These are phyloP conservation scores for Aethina tumida DNA, from an alignment of 1,140 invertebrate species.

Conservation along the genomic window DNA sequence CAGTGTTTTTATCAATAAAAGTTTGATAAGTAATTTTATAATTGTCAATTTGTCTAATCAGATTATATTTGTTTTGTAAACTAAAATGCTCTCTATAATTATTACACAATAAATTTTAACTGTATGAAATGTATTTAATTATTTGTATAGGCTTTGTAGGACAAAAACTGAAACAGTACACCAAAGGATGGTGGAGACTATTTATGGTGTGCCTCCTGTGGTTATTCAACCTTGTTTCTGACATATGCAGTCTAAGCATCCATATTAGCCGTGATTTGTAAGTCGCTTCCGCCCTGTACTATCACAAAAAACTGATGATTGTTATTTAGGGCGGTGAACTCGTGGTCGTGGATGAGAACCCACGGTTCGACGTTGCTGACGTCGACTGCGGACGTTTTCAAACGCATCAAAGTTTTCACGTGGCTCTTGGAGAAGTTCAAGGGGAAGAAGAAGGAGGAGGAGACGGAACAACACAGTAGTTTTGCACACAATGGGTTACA, in stretches of 20 bases:
- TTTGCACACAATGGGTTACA: slow-evolving; percentile 50
- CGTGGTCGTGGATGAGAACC: slow-evolving; percentile 24
- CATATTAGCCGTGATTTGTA: slow-evolving; percentile 66
- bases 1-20: too few relatives aligned
- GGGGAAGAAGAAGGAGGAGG: slow-evolving; percentile 19
- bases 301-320: too few relatives aligned
- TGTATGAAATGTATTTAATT: slow-evolving; percentile 4
- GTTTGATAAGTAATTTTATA: too few relatives aligned
- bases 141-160: slow-evolving; percentile 25
- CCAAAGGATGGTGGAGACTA: slow-evolving; percentile 57
- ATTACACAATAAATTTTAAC: slow-evolving; percentile 1
- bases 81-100: neutral
- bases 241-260: slow-evolving; percentile 64
- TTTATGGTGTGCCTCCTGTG: slow-evolving; percentile 57
- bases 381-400: slow-evolving; percentile 23
- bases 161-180: slow-evolving; percentile 44
- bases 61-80: slow-evolving; percentile 2
- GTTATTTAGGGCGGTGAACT: slow-evolving; percentile 21
- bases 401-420: slow-evolving; percentile 26
- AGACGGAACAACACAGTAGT: slow-evolving; percentile 15
- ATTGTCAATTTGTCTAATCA: too few relatives aligned
- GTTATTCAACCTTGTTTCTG: slow-evolving; percentile 66
- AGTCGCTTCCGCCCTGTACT: too few relatives aligned
- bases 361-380: slow-evolving; percentile 26
- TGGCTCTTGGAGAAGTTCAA: slow-evolving; percentile 34